Conservation (phyloP, 2,888 invertebrate species). For the Auanema freiburgensis region DNA sequence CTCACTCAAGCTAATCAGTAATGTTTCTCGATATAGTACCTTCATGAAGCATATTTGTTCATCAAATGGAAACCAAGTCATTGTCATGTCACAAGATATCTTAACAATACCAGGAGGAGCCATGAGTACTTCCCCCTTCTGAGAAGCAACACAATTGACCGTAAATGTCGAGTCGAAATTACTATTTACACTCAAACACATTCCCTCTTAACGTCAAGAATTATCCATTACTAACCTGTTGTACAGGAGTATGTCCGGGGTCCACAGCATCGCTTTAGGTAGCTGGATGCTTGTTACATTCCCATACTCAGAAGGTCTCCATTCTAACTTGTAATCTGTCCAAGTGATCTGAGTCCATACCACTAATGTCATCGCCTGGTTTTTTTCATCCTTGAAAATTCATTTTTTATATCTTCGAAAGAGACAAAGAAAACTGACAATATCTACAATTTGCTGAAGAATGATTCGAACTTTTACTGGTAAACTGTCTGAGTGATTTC, state of each 20-base stretch:
- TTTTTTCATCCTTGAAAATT: constrained; percentile 87
- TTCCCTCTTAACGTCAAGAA: background rate
- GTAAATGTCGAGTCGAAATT: constrained; percentile 97
- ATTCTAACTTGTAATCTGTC: constrained; percentile 89
- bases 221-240: constrained; percentile 77
- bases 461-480: constrained; percentile 45
- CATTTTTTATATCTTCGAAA: background rate
- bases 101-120: constrained; percentile 98
- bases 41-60: constrained; percentile 86
- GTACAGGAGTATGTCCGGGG: constrained; percentile 98
- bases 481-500: constrained; percentile 46
- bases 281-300: constrained; percentile 91
- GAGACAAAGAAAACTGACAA: constrained; percentile 23
- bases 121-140: constrained; percentile 91
- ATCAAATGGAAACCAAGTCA: constrained; percentile 99
- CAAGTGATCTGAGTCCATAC: constrained; percentile 95
- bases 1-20: background rate
- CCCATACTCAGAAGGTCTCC: constrained; percentile 94
- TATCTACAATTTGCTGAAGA: constrained; percentile 56
- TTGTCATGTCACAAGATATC: constrained; percentile 97
- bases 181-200: constrained; percentile 84
- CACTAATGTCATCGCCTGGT: constrained; percentile 92
- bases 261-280: constrained; percentile 93
- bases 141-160: constrained; percentile 92
- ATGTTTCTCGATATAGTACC: too few relatives aligned